Base-by-base conservation (phyloP, 2,113 vertebrate species). In the Vanacampus margaritifer region DNA sequence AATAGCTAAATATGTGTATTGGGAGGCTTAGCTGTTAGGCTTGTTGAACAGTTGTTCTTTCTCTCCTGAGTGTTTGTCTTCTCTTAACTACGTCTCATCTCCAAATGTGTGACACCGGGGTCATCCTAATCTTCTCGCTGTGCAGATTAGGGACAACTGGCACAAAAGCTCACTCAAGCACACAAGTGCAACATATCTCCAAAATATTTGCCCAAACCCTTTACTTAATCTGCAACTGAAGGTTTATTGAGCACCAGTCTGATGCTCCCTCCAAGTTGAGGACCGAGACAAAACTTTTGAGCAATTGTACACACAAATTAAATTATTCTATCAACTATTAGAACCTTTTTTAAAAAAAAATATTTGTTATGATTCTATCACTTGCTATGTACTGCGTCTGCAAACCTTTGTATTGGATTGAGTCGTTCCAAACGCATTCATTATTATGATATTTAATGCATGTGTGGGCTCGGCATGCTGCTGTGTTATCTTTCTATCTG, bases 161-260 rank as follows among this genome's bases (percentile, higher is more conserved):
- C 68, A 88, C 85, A 88, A 83, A 82, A 71, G 85, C 76, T 83
- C 72, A 75, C 72, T 74, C 71, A 17, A 46, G 65, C 51, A 65
- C 50, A 76, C 60, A 79, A 76, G 85, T 82, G 64, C 78, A 79
- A 88, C 73, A 79, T 87, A 84, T 69, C 74, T 71, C 69, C 69
- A 82, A 85, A 90, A 88, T 90, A 89, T 91, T 92, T 89, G 79
- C 82, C 68, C 76, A 89, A 83, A 83, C 81, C 73, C 87, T 89
- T 84, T 79, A 87, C 79, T 76, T 80, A 79, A 85, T 88, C 80
- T 84, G 64, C 12, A 2, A 48, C 75, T 75, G 79, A 89, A 84
- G 87, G 87, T 76, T 86, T 83, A 74, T 79, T 81, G 76, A 72
- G 46, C 53, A 56, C 56, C 70, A 9, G 61, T 67, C 69, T 75